A percentile compares a stretch with the other conserved stretches of the same genome.
These are phyloP conservation scores for Drosophila jambulina DNA, from an alignment of 1,140 invertebrate species.

Conservation along the genomic window DNA sequence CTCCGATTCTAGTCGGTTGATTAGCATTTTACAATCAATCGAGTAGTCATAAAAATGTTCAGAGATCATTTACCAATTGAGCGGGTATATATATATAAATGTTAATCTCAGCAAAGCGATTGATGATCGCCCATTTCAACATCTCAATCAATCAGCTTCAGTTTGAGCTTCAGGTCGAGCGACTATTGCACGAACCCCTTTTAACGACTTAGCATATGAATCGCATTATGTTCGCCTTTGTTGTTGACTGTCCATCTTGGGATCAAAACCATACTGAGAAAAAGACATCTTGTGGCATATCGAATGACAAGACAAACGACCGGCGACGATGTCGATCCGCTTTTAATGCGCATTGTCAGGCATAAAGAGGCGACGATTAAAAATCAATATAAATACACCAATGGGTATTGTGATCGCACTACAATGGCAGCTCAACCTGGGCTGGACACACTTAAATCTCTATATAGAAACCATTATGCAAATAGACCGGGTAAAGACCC, in stretches of 20 bases:
- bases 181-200: slow-evolving; percentile 26
- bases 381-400: slow-evolving; percentile 76
- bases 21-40: slow-evolving; percentile 51
- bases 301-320: slow-evolving; percentile 54
- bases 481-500: slow-evolving; percentile 48
- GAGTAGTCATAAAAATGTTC: slow-evolving; percentile 38
- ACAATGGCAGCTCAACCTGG: slow-evolving; percentile 30
- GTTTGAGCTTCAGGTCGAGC: slow-evolving; percentile 15
- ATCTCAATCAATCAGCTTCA: slow-evolving; percentile 52
- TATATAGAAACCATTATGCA: slow-evolving; percentile 61
- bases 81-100: slow-evolving; percentile 18
- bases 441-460: slow-evolving; percentile 23
- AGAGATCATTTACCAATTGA: slow-evolving; percentile 44
- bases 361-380: slow-evolving; percentile 71
- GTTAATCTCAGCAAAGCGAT: slow-evolving; percentile 30
- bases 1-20: slow-evolving; percentile 15
- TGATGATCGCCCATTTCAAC: slow-evolving; percentile 45
- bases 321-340: slow-evolving; percentile 20
- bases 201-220: slow-evolving; percentile 63
- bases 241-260: slow-evolving; percentile 29
- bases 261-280: slow-evolving; percentile 24
- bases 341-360: slow-evolving; percentile 47
- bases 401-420: slow-evolving; percentile 38
- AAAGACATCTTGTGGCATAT: slow-evolving; percentile 34
- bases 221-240: slow-evolving; percentile 42